phyloP scores from a whole-genome alignment of 2,888 invertebrate genomes.

The Phyllotreta striolata region DNA sequence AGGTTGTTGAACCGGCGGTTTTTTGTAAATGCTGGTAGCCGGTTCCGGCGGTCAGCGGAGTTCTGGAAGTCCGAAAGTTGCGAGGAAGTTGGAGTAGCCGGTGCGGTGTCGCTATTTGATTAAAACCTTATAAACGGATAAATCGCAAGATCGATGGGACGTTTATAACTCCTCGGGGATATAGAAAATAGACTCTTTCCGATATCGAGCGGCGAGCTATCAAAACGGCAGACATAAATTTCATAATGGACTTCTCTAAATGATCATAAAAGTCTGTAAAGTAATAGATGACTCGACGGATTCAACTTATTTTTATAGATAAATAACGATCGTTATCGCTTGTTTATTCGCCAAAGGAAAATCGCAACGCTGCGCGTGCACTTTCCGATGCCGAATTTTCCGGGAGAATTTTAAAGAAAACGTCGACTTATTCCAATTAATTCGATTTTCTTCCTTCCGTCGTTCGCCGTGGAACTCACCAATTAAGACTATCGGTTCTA shows the following conservation, averaged over 20 bases:
- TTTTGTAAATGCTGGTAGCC: too few species aligned
- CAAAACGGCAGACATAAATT: neutral
- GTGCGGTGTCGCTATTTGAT: slow-evolving; percentile 27
- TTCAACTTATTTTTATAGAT: neutral
- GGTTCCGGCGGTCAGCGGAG: neutral
- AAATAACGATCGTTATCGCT: neutral
- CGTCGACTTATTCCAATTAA: too few species aligned
- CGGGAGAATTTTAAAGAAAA: too few species aligned
- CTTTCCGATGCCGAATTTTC: too few species aligned
- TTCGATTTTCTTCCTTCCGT: too few species aligned
- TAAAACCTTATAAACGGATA: slow-evolving; percentile 23
- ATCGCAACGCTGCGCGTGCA: too few species aligned
- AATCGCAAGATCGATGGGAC: slow-evolving; percentile 22
- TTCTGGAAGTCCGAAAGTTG: slow-evolving; percentile 19
- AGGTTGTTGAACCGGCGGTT: too few species aligned
- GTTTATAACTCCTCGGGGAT: slow-evolving; percentile 5
- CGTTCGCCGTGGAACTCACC: too few species aligned
- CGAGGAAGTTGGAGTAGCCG: slow-evolving; percentile 10
- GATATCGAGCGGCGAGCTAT: neutral
- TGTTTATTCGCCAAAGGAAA: too few species aligned
- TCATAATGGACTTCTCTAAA: slow-evolving; percentile 6
- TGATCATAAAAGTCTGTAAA: slow-evolving; percentile 4
- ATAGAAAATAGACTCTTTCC: neutral
- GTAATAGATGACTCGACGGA: neutral
- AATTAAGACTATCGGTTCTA: too few species aligned